Evolutionary conservation across 2,797 vertebrate species (phyloP), one percentile per base, ranked within the genome.

Genomic region (Malurus splendens): DNA sequence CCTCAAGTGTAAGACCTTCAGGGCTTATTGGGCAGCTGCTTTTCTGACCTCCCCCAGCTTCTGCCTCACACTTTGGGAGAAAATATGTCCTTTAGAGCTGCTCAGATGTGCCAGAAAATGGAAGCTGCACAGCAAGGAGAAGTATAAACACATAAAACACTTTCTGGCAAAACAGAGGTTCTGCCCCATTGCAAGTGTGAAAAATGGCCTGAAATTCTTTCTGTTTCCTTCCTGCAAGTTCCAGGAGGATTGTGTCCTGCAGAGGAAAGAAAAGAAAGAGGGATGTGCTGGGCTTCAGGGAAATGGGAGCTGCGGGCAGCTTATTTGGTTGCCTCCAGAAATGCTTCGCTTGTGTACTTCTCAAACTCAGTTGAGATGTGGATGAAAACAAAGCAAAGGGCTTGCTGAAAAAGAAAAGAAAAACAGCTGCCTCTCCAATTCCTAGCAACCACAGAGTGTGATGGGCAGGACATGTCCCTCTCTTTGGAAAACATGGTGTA

Each of bases 341-440:
- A 71, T 30, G 50, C 39, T 36, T 80, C 0, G 0, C n/a, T 64
- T 59, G 18, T 7, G 14, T 52, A 36, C 55, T 47, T 71, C 74
- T 70, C 75, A 79, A 81, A 79, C 33, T 66, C 75, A 28, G 15
- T 3, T 65, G 84, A 55, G 83, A 77, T 25, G 41, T 15, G n/a
- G 44, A 87, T 47, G 36, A 67, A 91, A 92, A 77, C 50, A 85
- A 55, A 75, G 71, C 39, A 68, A 84, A 93, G 68, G 55, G 65
- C 41, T 74, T 59, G 39, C n/a, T 91, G 61, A 68, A 71, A 94
- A 86, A 87, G 57, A 66, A 91, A 90, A 64, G 64, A 88, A 70
- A 91, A 90, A 64, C 67, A 88, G 68, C 56, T 81, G 45, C 54
- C 54, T 88, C 64, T 56, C n/a, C 72, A 84, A 23, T 47, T 80